Evolutionary conservation across 2,888 invertebrate species (phyloP), one percentile per base, ranked within the genome.

Genomic region (Axea sp.): DNA sequence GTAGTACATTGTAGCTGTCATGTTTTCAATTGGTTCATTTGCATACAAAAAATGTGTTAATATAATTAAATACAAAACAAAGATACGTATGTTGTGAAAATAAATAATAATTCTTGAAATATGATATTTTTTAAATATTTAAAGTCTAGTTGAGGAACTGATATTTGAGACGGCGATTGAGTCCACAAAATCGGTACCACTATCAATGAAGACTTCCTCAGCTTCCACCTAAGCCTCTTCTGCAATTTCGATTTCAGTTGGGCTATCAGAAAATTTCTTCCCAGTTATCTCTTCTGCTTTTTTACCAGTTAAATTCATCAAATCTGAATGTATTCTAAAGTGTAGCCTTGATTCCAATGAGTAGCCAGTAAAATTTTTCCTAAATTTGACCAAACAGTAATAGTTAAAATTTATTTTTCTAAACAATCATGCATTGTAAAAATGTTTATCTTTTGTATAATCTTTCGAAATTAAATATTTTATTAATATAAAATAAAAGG

Each of bases 331-430:
- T 76, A 97, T 93, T 78, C 95, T 91, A 88, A 97, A 97, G 86
- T 96, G 96, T 9, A 97, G 89, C 28, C 97, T 90, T 0, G 96
- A 96, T 84, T 97, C 97, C 78, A 97, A 87, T 0, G 94, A 92
- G 86, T 96, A 97, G 1, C 95, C 94, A 5, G 95, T 94, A 86
- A 93, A 96, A 84, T 95, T 94, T 89, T 94, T 95, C 88, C 96
- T 96, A 28, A 41, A 89, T n/a, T n/a, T n/a, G n/a, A n/a, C n/a
- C n/a, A n/a, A n/a, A n/a, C n/a, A n/a, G n/a, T n/a, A n/a, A n/a
- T n/a, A n/a, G n/a, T n/a, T n/a, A n/a, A n/a, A n/a, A n/a, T n/a
- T n/a, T n/a, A n/a, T n/a, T n/a, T n/a, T n/a, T n/a, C n/a, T n/a
- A n/a, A n/a, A n/a, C n/a, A n/a, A n/a, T n/a, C n/a, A n/a, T n/a